These are phyloP conservation scores for Anabacerthia variegaticeps DNA, from an alignment of 2,797 vertebrate species.

Conservation along the genomic window DNA sequence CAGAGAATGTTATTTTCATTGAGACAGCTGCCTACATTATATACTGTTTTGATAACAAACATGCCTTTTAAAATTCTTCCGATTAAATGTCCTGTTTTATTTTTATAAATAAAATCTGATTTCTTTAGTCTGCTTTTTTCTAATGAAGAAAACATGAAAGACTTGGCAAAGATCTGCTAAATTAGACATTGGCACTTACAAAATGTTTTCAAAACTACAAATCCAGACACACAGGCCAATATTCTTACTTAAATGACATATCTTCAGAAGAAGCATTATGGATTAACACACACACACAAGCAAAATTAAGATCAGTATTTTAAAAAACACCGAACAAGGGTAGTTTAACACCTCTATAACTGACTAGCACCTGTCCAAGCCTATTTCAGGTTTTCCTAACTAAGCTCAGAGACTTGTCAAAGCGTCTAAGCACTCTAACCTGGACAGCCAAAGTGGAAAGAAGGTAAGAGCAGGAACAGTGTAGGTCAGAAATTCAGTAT, in stretches of 20 bases:
- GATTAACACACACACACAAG: background rate
- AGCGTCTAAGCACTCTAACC: background rate
- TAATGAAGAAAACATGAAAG: background rate
- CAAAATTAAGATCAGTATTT: background rate
- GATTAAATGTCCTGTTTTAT: background rate
- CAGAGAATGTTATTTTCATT: background rate
- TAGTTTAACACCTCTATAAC: background rate
- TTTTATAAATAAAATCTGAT: background rate
- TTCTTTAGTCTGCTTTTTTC: background rate
- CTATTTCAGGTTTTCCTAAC: background rate
- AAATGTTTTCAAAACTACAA: background rate
- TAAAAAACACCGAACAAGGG: background rate
- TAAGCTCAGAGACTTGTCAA: background rate
- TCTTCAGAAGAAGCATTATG: background rate
- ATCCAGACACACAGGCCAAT: background rate
- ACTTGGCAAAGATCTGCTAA: background rate
- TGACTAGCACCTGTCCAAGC: background rate
- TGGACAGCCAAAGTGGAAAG: background rate
- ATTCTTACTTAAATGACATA: background rate
- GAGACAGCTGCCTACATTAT: background rate
- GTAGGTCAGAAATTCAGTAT: background rate
- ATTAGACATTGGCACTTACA: background rate
- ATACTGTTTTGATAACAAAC: conserved; percentile 13
- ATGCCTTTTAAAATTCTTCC: background rate
- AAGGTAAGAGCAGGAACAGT: background rate